Percentiles rank a stretch among this genome's conserved stretches.
phyloP scores from a whole-genome alignment of 1,140 invertebrate genomes.

The Trinorchestia longiramus region DNA sequence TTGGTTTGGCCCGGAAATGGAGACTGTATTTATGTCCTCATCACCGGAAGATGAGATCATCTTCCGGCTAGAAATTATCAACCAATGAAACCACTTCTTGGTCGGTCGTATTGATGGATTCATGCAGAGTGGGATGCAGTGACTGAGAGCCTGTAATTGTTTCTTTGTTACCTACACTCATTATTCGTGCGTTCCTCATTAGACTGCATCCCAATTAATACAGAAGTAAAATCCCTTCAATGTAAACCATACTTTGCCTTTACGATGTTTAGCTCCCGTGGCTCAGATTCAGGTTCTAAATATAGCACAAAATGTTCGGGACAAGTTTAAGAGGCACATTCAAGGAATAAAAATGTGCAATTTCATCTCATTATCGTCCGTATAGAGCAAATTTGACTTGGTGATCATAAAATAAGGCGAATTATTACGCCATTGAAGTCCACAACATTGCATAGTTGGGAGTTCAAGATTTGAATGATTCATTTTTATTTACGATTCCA shows the following conservation, averaged over 20 bases:
- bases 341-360: too few species aligned
- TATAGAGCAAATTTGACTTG: too few species aligned
- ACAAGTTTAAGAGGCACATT: not conserved
- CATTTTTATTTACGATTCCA: not conserved
- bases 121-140: not conserved
- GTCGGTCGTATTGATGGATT: not conserved
- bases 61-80: not conserved
- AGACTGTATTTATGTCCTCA: slow-evolving; percentile 12
- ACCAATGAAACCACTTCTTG: not conserved
- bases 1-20: not conserved
- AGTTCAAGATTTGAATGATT: not conserved
- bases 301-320: not conserved
- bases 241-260: not conserved
- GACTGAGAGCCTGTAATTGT: not conserved
- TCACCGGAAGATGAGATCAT: slow-evolving; percentile 26
- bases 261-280: not conserved
- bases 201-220: not conserved
- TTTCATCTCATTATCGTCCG: too few species aligned
- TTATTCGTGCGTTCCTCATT: not conserved
- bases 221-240: not conserved
- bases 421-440: not conserved
- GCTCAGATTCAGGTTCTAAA: not conserved
- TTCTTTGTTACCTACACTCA: not conserved
- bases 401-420: not conserved
- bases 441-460: not conserved